Base-by-base conservation (phyloP, 2,113 vertebrate species). In the Crotalus viridis region DNA sequence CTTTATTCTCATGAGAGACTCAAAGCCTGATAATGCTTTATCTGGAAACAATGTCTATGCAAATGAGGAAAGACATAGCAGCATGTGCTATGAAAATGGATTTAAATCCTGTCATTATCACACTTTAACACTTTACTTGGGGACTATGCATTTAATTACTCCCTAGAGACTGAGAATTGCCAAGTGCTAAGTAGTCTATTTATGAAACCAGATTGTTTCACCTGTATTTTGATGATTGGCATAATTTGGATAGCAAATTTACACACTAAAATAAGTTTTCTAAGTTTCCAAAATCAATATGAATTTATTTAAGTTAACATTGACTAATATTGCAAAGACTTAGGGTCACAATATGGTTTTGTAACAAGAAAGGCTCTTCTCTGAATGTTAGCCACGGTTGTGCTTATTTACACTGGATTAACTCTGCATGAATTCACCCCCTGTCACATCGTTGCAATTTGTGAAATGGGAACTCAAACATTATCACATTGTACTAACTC, bases 41-140 rank as follows among this genome's bases (percentile, higher is more conserved):
- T 0, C 59, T 94, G 95, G 91, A 95, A 85, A 92, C 88, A 96
- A 87, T 94, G 92, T 46, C 85, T 95, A 96, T 96, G 95, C 94
- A 97, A 97, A 96, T 96, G 91, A 96, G 61, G 93, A 92, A 94
- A 95, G 96, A 7, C 93, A 93, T 93, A 95, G 92, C 85, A 93
- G 92, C 87, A 92, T 93, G 93, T 89, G 91, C 87, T 94, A 93
- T 61, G 90, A 94, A 97, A 96, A 96, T 94, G 2, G 94, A 93
- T 96, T 94, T 92, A 94, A 96, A 96, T 95, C 95, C 95, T 94
- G 85, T 95, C 95, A 95, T 96, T 96, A 96, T 95, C 91, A 91
- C 91, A 95, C 89, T 94, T 97, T 94, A 96, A 91, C 92, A 43
- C 55, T 56, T 85, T 93, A 93, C 93, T 91, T 94, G 91, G 52